These are phyloP conservation scores for Rhadina sibilatrix DNA, from an alignment of 2,113 vertebrate genomes.

Conservation along the genomic window DNA sequence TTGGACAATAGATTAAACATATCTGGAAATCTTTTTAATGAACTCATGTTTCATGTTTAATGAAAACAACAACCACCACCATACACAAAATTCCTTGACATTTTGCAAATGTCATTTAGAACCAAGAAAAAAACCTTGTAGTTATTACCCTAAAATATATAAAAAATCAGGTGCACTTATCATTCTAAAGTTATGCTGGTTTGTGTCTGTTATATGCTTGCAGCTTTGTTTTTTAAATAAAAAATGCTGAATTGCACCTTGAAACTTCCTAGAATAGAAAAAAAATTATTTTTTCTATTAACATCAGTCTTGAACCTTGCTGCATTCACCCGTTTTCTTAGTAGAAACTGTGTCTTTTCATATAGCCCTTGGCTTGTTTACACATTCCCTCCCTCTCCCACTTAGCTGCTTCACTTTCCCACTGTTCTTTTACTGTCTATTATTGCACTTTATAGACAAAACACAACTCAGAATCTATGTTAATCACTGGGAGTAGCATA, in stretches of 20 bases:
- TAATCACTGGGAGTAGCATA: background rate
- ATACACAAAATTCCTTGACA: background rate
- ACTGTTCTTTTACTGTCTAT: background rate
- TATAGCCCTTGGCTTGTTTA: background rate
- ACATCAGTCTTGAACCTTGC: background rate
- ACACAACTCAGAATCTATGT: background rate
- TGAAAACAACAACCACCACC: background rate
- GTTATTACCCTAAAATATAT: background rate
- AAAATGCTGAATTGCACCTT: background rate
- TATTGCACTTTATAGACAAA: background rate
- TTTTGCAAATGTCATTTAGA: background rate
- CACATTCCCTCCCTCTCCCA: background rate
- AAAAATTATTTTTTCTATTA: background rate
- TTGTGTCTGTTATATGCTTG: background rate
- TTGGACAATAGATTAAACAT: background rate
- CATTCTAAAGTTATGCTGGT: background rate
- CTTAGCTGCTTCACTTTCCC: background rate
- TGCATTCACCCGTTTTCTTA: background rate
- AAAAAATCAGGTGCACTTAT: background rate
- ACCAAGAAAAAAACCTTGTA: background rate
- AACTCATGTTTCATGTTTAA: background rate
- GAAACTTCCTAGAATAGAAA: background rate
- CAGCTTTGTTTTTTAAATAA: background rate
- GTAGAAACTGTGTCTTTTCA: background rate
- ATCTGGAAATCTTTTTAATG: background rate